phyloP scores from a whole-genome alignment of 2,888 invertebrate genomes.

The Synergus gifuensis region DNA sequence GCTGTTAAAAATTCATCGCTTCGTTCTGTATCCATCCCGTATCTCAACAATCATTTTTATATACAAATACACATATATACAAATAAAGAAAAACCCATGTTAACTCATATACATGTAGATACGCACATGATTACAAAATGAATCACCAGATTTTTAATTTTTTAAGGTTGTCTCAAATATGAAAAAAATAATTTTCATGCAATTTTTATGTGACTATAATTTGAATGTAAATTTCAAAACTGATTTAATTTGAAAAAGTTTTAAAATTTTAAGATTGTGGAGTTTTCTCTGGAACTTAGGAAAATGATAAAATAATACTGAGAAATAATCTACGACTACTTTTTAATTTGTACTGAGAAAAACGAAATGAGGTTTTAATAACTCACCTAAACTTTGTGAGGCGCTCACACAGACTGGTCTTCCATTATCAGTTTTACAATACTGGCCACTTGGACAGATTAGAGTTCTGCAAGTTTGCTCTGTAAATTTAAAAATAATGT shows the following conservation, averaged over 20 bases:
- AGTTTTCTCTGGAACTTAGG: neutral
- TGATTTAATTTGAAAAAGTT: neutral
- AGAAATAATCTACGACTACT: conserved; percentile 43
- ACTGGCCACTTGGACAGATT: conserved; percentile 68
- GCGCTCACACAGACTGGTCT: conserved; percentile 68
- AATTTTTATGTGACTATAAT: neutral
- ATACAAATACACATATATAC: neutral
- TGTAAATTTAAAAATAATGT: conserved; percentile 43
- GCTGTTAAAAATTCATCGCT: neutral
- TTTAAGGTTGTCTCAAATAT: neutral
- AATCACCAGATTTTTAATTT: neutral
- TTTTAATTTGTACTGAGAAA: neutral
- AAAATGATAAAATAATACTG: neutral
- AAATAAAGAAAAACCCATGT: neutral
- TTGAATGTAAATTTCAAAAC: neutral
- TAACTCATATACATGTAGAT: neutral
- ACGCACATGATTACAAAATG: neutral
- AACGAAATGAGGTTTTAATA: conserved; percentile 39
- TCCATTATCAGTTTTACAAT: conserved; percentile 70
- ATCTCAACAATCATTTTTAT: conserved; percentile 44
- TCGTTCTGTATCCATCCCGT: conserved; percentile 53
- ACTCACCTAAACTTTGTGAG: conserved; percentile 68
- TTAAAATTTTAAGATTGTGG: neutral
- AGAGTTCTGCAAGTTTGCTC: conserved; percentile 66
- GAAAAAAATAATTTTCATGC: neutral